phyloP scores from a whole-genome alignment of 2,797 vertebrate species.

The Tapirus indicus region DNA sequence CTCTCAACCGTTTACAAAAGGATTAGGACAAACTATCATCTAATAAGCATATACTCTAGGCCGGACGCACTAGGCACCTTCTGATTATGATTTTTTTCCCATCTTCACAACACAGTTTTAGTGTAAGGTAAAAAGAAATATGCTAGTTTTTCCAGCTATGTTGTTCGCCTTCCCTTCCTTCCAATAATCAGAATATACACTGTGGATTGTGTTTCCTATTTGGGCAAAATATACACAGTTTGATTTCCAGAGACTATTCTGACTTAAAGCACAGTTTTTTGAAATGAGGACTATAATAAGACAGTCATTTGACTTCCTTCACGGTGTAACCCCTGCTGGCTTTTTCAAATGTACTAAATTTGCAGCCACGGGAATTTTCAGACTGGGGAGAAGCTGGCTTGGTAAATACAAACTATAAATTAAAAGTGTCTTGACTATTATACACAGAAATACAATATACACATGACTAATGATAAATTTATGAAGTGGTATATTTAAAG shows the following conservation, averaged over 20 bases:
- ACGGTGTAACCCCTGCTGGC: background rate
- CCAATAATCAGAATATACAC: background rate
- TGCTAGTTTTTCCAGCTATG: background rate
- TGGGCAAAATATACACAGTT: background rate
- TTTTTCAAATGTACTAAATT: constrained; percentile 23
- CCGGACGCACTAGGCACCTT: background rate
- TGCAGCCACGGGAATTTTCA: background rate
- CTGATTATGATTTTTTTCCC: too few relatives aligned
- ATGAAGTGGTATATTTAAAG: background rate
- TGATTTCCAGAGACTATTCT: background rate
- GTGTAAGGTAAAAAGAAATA: background rate
- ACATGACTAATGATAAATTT: background rate
- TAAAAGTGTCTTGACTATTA: background rate
- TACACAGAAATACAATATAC: background rate
- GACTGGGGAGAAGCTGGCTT: background rate
- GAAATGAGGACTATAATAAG: background rate
- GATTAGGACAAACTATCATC: fast-evolving
- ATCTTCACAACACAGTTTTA: background rate
- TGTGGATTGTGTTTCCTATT: background rate
- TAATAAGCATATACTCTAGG: background rate
- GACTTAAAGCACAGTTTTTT: background rate
- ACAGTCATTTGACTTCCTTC: constrained; percentile 31
- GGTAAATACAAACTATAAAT: background rate
- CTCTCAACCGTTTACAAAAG: background rate
- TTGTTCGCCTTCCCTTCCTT: background rate